Evolutionary conservation across 92 coral and sea anemone genomes (phyloP).

Genomic region (Ricordea florida): DNA sequence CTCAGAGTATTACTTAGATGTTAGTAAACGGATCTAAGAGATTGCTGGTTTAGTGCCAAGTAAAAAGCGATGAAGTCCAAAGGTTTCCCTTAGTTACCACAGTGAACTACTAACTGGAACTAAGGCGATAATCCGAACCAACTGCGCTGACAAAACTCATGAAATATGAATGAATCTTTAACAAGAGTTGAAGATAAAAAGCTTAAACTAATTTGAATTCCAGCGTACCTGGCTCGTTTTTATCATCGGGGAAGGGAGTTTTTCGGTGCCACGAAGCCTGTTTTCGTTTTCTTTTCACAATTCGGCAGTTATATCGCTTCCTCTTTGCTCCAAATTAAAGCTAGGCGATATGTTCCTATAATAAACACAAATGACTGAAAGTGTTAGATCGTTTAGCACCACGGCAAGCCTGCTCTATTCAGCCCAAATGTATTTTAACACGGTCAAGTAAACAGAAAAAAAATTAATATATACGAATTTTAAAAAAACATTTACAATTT

Average conservation of each 20-base stretch:
- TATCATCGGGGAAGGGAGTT: no score
- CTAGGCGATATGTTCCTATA: not conserved
- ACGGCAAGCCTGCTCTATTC: constrained; percentile 3
- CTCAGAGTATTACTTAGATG: not conserved
- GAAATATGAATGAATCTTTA: constrained; percentile 23
- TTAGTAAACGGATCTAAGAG: constrained; percentile 15
- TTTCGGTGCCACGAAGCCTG: no score
- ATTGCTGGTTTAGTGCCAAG: constrained; percentile 18
- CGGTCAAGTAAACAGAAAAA: constrained; percentile 13
- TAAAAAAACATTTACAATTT: not conserved
- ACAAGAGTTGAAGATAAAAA: constrained; percentile 15
- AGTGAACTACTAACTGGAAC: constrained; percentile 23
- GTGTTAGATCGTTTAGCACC: constrained; percentile 20
- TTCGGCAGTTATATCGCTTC: not conserved
- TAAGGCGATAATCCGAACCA: constrained; percentile 24
- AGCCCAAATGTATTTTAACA: constrained; percentile 16
- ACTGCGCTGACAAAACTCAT: constrained; percentile 25
- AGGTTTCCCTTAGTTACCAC: constrained; percentile 3
- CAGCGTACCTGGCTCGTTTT: not conserved
- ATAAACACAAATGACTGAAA: constrained; percentile 9
- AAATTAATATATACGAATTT: not conserved
- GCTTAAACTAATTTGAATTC: constrained; percentile 21
- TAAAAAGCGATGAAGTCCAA: constrained; percentile 2
- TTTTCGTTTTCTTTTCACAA: not conserved
- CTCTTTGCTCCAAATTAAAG: not conserved